A percentile compares a stretch with the other conserved stretches of the same genome.
Evolutionary conservation across 2,113 vertebrate genomes (phyloP).

Genomic region (Chaetops frenatus): DNA sequence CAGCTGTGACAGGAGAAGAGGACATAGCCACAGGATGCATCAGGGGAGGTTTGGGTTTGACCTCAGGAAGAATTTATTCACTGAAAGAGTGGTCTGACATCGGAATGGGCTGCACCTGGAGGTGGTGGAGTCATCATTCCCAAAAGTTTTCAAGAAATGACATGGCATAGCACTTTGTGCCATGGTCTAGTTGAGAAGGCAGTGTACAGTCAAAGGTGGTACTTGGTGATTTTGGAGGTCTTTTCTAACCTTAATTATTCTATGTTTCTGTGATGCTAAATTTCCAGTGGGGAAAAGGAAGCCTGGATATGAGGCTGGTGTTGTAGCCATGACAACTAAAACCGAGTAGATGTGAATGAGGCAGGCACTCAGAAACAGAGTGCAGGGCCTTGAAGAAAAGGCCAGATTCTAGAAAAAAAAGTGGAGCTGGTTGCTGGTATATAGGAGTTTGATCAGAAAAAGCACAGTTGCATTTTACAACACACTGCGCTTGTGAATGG

Average conservation of each 20-base stretch:
- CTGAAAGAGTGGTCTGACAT: background rate
- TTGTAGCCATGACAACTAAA: slow-evolving; percentile 48
- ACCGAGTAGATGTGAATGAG: background rate
- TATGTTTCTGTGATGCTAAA: background rate
- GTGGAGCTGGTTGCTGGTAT: background rate
- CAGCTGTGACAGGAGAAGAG: background rate
- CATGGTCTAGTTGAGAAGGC: background rate
- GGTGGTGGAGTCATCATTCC: background rate
- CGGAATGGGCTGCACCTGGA: background rate
- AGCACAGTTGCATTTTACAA: background rate
- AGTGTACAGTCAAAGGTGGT: background rate
- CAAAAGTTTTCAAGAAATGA: background rate
- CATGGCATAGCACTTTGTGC: background rate
- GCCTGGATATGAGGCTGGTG: background rate
- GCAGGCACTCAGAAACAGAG: background rate
- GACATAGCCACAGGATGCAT: background rate
- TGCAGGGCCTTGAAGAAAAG: background rate
- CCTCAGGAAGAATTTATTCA: background rate
- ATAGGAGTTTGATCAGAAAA: background rate
- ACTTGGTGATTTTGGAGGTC: background rate
- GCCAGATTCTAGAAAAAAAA: background rate
- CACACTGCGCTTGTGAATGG: background rate
- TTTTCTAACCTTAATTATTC: background rate
- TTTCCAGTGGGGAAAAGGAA: background rate
- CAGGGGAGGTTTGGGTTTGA: background rate